phyloP scores from a whole-genome alignment of 2,888 invertebrate species.

The Ramazzottius varieornatus region DNA sequence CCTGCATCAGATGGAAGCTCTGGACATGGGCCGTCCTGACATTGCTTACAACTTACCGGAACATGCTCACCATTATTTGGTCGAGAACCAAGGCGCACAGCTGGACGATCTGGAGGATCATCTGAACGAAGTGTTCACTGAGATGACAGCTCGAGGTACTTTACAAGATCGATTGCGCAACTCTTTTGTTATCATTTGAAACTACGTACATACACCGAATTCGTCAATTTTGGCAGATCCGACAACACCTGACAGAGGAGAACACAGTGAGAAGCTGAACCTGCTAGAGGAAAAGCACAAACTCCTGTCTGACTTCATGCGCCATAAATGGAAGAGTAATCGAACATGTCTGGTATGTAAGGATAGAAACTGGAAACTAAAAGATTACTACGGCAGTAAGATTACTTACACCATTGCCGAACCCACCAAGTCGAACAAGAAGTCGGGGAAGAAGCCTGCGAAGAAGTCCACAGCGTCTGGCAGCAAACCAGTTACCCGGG shows the following conservation, averaged over 20 bases:
- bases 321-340: neutral
- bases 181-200: no score
- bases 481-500: no score
- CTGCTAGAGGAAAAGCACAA: neutral
- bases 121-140: neutral
- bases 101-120: neutral
- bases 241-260: no score
- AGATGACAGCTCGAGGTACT: no score
- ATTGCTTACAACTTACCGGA: constrained; percentile 10
- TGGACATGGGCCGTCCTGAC: constrained; percentile 28
- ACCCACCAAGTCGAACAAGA: neutral
- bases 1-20: constrained; percentile 37
- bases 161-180: no score
- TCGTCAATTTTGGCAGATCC: no score
- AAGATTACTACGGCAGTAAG: neutral
- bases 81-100: neutral
- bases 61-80: neutral
- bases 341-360: neutral
- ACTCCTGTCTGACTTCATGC: neutral
- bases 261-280: no score
- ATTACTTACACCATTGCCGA: neutral
- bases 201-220: no score
- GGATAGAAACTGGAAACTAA: neutral
- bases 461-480: no score
- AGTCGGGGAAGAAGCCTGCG: no score